Base-by-base conservation (phyloP, 2,113 vertebrate genomes). In the Oryzias curvinotus region DNA sequence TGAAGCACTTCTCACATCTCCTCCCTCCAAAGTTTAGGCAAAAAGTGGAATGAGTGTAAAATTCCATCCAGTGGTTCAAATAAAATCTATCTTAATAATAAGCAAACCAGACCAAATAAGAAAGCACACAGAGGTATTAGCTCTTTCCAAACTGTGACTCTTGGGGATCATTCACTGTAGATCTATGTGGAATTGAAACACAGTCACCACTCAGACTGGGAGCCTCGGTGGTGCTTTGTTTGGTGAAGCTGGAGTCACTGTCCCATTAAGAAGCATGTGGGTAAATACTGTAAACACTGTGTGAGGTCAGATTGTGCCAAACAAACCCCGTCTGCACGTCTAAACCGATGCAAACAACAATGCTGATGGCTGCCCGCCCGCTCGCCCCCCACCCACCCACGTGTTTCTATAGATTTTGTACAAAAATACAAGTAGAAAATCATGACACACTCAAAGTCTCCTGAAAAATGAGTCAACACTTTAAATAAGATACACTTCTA, bases 401-500 rank as follows among this genome's bases (percentile, higher is more conserved):
- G 92, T 59, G 93, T 94, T 93, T 95, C 94, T 93, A 96, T 98
- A 98, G 92, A 95, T 96, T 96, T 98, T 98, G 93, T 99, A 98
- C 97, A 98, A 98, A 99, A 99, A 99, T 99, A 98, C 96, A 98
- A 94, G 96, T 96, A 98, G 95, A 99, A 98, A 99, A 98, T 96
- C 97, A 97, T 95, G 95, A 96, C 96, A 97, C 94, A 94, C 95
- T 95, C 95, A 91, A 81, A 91, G 91, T 95, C 92, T 93, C 89
- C 93, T 87, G 76, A 94, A 97, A 96, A 95, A 95, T 96, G 94
- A 96, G 95, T 96, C 95, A 95, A 94, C 93, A 96, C 51, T 43
- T 51, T 83, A 97, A 98, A 98, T 98, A 98, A 97, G 93, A 96
- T 95, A 95, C 96, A 95, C 98, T 94, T 96, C 95, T 98, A 99